A percentile compares a stretch with the other conserved stretches of the same genome.
Conservation (phyloP, 1,140 invertebrate genomes). For the Tetragonula clypearis region DNA sequence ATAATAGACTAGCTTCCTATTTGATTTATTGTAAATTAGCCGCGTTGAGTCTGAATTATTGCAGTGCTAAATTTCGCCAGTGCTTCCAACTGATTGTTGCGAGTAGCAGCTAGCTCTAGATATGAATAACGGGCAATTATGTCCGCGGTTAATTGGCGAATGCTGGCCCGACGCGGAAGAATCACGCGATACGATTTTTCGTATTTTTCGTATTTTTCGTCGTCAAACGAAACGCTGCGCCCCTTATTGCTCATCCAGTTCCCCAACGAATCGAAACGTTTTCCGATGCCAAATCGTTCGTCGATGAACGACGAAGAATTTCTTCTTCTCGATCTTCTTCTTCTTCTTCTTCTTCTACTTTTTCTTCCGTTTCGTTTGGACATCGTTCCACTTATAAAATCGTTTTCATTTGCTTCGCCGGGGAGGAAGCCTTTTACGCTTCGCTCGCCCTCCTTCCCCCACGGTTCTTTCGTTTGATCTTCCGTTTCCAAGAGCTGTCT, state of each 20-base stretch:
- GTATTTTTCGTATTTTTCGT: neutral
- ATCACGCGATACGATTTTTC: no score
- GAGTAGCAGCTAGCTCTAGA: neutral
- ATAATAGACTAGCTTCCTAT: slow-evolving; percentile 1
- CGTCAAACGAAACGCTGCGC: neutral
- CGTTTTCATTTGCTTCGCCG: neutral
- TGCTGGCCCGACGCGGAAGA: no score
- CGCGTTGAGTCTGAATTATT: slow-evolving; percentile 10
- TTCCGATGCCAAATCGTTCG: neutral
- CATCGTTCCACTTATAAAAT: neutral
- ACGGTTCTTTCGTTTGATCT: neutral
- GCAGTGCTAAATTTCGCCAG: neutral
- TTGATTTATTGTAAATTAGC: slow-evolving; percentile 33
- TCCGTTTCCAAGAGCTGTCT: neutral
- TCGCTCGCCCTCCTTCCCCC: neutral
- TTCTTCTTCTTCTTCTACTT: no score
- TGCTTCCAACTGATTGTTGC: slow-evolving; percentile 19
- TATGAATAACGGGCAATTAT: neutral
- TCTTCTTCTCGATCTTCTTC: neutral
- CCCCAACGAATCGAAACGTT: neutral
- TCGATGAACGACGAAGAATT: neutral
- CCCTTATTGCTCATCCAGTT: neutral
- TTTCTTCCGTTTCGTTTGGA: neutral
- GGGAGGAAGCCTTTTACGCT: neutral
- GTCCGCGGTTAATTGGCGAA: neutral